Evolutionary conservation across 2,113 vertebrate species (phyloP), one percentile per base, ranked within the genome.

Genomic region (Amphilophus citrinellus): DNA sequence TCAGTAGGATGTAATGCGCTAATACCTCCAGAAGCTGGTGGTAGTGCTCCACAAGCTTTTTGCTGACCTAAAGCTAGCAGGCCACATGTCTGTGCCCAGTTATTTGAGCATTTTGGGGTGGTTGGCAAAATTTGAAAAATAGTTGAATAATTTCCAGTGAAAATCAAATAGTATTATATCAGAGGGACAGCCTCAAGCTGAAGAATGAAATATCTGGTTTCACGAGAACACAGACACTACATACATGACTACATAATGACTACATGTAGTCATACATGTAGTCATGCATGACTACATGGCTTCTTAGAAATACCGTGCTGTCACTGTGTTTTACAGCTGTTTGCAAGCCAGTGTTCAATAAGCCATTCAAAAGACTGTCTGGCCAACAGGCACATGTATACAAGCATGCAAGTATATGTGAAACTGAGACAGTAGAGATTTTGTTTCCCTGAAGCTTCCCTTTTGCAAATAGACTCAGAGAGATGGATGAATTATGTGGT

Each of bases 401-500:
- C 68, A 30, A 30, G 30, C 4, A 56, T 35, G n/a, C 18, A 73
- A 73, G 14, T 56, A 35, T 35, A 53, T 35, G 68, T 56, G 27
- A 73, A 17, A 56, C 17, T 30, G n/a, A 73, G 68, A 56, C 47
- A 56, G 58, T 30, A 32, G n/a, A 50, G 42, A 20, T 76, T 81
- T 73, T 30, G 3, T 73, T 27, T 66, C 37, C 10, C 32, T 77
- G 42, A 68, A 58, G 3, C 68, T 73, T 73, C 47, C 0, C 27
- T 27, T 73, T 35, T 56, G 27, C 22, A 4, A 47, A 79, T 60
- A 60, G 61, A 79, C 60, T 60, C 84, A 85, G 56, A 50, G 30
- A 66, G 42, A 44, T 83, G 62, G 89, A 53, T 87, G 66, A 86
- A 73, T 89, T 79, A 87, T 66, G 7, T 2, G 13, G 75, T 24